Percentiles rank a stretch among this genome's conserved stretches.
These are phyloP conservation scores for Corapipo altera DNA, from an alignment of 2,113 vertebrate genomes.

Conservation along the genomic window DNA sequence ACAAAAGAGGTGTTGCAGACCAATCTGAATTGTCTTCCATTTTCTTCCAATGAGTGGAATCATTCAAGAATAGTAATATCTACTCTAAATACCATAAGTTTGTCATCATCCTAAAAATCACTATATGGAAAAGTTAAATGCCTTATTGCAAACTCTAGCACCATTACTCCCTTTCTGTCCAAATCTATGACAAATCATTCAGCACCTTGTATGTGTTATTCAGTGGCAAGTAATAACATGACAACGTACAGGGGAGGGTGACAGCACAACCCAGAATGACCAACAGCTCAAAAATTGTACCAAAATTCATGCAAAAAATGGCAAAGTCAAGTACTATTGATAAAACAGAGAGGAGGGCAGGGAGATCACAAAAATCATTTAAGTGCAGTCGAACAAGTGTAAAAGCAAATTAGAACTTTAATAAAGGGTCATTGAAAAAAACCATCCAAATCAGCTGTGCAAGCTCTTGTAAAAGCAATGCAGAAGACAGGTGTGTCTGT, in stretches of 20 bases:
- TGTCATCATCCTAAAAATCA: neutral
- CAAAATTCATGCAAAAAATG: neutral
- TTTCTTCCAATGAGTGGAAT: neutral
- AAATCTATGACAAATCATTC: neutral
- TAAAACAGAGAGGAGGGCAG: fast-evolving
- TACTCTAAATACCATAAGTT: neutral
- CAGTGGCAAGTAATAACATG: neutral
- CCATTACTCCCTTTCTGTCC: neutral
- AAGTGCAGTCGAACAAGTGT: neutral
- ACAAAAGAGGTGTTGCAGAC: neutral
- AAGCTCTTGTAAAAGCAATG: neutral
- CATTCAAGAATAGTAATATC: neutral
- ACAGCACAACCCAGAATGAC: neutral
- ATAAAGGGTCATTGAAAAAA: neutral
- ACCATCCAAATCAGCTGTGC: neutral
- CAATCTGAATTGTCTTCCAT: neutral
- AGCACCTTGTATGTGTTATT: neutral
- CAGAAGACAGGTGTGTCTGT: neutral
- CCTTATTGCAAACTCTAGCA: neutral
- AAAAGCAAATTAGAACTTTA: neutral
- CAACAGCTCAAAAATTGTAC: neutral
- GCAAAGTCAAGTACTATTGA: neutral
- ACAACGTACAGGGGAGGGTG: neutral
- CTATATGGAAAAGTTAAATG: neutral
- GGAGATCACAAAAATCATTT: neutral